Base-by-base conservation (phyloP, 1,140 invertebrate species). In the Oncopodura yosiiana region DNA sequence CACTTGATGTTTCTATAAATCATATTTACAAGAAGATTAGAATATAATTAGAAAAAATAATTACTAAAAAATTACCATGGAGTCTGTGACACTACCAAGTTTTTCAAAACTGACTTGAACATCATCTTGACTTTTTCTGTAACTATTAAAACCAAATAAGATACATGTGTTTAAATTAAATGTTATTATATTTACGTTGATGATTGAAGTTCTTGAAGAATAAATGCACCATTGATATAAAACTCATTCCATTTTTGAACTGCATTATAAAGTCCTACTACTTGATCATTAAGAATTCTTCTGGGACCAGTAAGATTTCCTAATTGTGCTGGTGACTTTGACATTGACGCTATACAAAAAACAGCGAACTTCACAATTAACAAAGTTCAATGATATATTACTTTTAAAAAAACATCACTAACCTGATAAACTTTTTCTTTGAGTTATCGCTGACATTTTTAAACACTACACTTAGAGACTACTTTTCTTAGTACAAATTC, bases 221-320 rank as follows among this genome's bases (percentile, higher is more conserved):
- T 8, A 2, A 19, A 21, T 23, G 41, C 53, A 21, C 53, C 38
- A 18, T 23, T 3, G 9, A 49, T 2, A 14, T 46, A 39, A 26
- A 21, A 38, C 2, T 41, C 38, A n/a, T 49, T 49, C 43, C 44
- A 56, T 23, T 32, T 39, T 34, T 56, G 55, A 46, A 42, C 32
- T n/a, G 27, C 6, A 23, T 37, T 44, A 43, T 57, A 32, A 24
- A 57, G n/a, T 4, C 26, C 36, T 5, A 57, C 49, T 8, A 57
- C 34, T 14, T 32, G 24, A 39, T 57, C 55, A 43, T 57, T 57
- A 14, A 57, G 41, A 3, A 57, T 49, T 34, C 55, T 24, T n/a
- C 19, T 4, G 19, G 53, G 38, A 41, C 53, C 53, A 9, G 53
- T 48, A n/a, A 49, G 32, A 19, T 49, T 49, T 12, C 46, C 46